Evolutionary conservation across 2,888 invertebrate species (phyloP), one percentile per base, ranked within the genome.

Genomic region (Apamea crenata): DNA sequence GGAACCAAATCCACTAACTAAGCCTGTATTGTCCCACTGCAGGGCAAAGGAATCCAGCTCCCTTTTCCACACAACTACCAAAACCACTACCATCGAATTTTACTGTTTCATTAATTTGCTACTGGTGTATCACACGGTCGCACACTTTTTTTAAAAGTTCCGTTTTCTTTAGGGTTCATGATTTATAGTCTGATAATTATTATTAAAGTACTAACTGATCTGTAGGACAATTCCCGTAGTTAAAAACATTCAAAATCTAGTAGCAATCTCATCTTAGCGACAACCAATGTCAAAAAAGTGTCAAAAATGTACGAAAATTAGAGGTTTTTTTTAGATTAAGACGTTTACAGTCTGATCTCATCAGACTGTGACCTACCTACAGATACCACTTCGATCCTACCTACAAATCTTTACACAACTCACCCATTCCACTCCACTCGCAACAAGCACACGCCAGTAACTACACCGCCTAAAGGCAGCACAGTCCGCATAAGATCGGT

Each of bases 401-500:
- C 12, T 47, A 32, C 14, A 14, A 29, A 25, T 18, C 3, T 8
- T n/a, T 7, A 63, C 36, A 66, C 29, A 44, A 25, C 8, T 47
- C 32, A 40, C 3, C n/a, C 12, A 50, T 56, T 63, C 59, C 16
- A 74, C 32, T 83, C 0, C 0, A 74, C 79, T 79, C 10, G 61
- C 74, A 32, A 8, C 6, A 50, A n/a, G 14, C 12, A 25, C 32
- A 18, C 2, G 67, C 78, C 32, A 87, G 85, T 83, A 63, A 32
- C 77, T 78, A 12, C 14, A 16, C 61, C 2, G 1, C n/a, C 7
- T 78, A 74, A 89, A 90, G 80, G 69, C 18, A 66, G 82, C 88
- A 79, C 53, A 32, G 50, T 61, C 67, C 56, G 75, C 68, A 83
- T 72, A 84, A 85, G 83, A 90, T 87, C 86, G 68, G 77, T 91